These are phyloP conservation scores for Gasterosteus nipponicus DNA, from an alignment of 2,113 vertebrate genomes.

Conservation along the genomic window DNA sequence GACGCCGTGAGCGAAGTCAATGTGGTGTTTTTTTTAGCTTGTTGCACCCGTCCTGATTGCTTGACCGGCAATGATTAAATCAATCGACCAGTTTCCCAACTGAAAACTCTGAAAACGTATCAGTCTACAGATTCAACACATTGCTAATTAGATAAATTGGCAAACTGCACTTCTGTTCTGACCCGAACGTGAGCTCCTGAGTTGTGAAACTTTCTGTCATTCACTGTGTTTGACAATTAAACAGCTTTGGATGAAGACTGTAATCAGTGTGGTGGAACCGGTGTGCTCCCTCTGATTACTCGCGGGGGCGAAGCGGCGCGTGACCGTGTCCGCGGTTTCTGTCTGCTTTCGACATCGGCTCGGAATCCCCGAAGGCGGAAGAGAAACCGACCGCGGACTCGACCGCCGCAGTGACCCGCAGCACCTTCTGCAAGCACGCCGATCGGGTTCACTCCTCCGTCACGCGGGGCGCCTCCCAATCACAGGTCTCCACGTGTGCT, in stretches of 20 bases:
- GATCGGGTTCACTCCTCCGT: constrained; percentile 66
- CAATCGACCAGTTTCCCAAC: background rate
- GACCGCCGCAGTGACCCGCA: constrained; percentile 64
- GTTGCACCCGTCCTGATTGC: background rate
- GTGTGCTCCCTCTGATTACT: constrained; percentile 43
- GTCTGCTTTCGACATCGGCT: constrained; percentile 62
- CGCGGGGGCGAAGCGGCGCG: constrained; percentile 14
- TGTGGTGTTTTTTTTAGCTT: too few species aligned
- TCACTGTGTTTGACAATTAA: constrained; percentile 26
- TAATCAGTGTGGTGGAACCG: constrained; percentile 2
- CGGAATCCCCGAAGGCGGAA: constrained; percentile 8
- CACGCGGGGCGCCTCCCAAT: constrained; percentile 60
- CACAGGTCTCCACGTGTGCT: constrained; percentile 58
- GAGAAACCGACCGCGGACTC: constrained; percentile 44
- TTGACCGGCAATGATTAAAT: background rate
- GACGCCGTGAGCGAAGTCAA: background rate
- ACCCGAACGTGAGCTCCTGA: background rate
- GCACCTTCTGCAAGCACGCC: constrained; percentile 66
- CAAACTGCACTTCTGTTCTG: background rate
- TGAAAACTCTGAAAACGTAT: background rate
- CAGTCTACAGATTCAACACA: background rate
- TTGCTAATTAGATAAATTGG: background rate
- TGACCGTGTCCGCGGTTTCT: constrained; percentile 26
- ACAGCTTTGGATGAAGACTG: background rate
- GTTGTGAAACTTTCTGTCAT: background rate